Percentiles rank a stretch among this genome's conserved stretches.
Conservation (phyloP, 2,797 vertebrate genomes). For the Cirrhinus molitorella region DNA sequence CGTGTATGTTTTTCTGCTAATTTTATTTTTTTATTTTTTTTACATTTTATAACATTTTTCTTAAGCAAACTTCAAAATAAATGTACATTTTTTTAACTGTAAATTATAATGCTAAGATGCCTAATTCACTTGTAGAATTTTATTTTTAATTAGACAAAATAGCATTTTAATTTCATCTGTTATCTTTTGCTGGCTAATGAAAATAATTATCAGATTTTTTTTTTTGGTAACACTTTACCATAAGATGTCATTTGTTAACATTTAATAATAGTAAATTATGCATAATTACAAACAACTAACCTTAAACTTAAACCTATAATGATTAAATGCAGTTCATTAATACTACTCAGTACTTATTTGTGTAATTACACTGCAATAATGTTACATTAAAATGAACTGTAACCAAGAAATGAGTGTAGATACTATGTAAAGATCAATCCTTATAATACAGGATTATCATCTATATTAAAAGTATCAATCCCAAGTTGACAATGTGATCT, state of each 20-base stretch:
- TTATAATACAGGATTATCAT: neutral
- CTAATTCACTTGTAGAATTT: neutral
- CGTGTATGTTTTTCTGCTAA: neutral
- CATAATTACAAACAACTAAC: neutral
- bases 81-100: neutral
- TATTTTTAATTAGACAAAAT: neutral
- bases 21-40: neutral
- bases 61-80: neutral
- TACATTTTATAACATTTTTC: neutral
- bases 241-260: no score
- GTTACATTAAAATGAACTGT: neutral
- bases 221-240: no score
- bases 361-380: neutral
- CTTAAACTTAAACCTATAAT: neutral
- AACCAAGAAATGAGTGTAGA: neutral
- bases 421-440: neutral
- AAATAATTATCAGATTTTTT: no score
- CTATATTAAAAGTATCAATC: neutral
- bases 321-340: neutral
- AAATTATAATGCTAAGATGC: neutral
- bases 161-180: neutral
- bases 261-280: no score
- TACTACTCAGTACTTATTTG: neutral
- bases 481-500: neutral
- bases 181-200: neutral